These are phyloP conservation scores for Chrysemys picta DNA, from an alignment of 2,113 vertebrate species.

Conservation along the genomic window DNA sequence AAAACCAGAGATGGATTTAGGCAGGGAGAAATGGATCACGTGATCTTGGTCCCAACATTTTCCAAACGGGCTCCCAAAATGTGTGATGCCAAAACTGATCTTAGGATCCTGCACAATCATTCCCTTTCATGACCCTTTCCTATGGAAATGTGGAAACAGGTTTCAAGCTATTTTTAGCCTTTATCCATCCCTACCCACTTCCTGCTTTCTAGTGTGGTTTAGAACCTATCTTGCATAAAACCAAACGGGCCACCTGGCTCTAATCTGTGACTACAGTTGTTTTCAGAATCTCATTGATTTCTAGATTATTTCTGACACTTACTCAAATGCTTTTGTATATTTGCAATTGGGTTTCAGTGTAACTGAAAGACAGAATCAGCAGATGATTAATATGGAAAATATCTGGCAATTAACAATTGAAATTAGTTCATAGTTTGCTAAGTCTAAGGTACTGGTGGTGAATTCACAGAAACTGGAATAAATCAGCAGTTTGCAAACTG, in stretches of 20 bases:
- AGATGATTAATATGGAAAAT: neutral
- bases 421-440: neutral
- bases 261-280: neutral
- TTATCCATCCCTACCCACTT: neutral
- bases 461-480: too few species aligned
- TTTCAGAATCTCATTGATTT: neutral
- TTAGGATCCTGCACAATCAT: too few species aligned
- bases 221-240: neutral
- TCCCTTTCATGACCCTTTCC: neutral
- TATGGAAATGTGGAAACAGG: neutral
- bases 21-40: too few species aligned
- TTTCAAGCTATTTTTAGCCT: neutral
- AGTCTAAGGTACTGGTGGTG: neutral
- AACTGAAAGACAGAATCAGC: neutral
- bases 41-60: neutral
- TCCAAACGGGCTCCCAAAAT: accelerated
- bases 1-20: neutral
- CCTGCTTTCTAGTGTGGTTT: neutral
- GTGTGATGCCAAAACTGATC: accelerated
- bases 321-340: neutral
- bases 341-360: neutral
- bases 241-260: accelerated
- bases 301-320: neutral
- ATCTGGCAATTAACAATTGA: neutral
- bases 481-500: too few species aligned